Evolutionary conservation across 2,888 invertebrate species (phyloP).

Genomic region (Tipula helvola): DNA sequence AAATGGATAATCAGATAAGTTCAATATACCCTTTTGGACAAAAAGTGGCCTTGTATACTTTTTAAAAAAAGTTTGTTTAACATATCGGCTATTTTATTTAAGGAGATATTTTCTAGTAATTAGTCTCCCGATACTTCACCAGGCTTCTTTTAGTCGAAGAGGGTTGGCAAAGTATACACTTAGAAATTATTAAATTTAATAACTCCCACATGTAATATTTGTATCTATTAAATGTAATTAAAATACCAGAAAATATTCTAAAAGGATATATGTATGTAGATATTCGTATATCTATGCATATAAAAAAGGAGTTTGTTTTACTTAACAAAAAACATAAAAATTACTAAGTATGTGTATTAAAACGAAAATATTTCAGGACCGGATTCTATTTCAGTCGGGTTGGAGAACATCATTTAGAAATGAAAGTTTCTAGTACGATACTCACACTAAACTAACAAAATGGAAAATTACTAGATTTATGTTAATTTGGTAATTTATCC

Average conservation of each 20-base stretch:
- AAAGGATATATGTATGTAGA: neutral
- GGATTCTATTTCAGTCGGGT: neutral
- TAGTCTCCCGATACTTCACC: neutral
- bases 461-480: neutral
- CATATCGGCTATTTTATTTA: too few relatives aligned
- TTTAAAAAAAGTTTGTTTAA: too few relatives aligned
- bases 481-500: neutral
- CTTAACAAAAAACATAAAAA: neutral
- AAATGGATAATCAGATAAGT: too few relatives aligned
- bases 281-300: too few relatives aligned
- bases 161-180: neutral
- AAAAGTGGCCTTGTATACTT: too few relatives aligned
- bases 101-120: neutral
- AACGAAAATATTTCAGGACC: neutral
- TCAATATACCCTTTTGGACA: neutral
- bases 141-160: neutral
- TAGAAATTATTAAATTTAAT: neutral
- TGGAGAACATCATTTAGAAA: neutral
- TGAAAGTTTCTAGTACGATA: neutral
- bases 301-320: neutral
- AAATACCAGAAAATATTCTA: neutral
- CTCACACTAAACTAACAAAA: neutral
- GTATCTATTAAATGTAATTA: neutral
- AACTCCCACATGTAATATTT: neutral
- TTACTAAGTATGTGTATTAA: neutral